phyloP scores from a whole-genome alignment of 2,113 vertebrate species.

The Herpetotheres cachinnans region DNA sequence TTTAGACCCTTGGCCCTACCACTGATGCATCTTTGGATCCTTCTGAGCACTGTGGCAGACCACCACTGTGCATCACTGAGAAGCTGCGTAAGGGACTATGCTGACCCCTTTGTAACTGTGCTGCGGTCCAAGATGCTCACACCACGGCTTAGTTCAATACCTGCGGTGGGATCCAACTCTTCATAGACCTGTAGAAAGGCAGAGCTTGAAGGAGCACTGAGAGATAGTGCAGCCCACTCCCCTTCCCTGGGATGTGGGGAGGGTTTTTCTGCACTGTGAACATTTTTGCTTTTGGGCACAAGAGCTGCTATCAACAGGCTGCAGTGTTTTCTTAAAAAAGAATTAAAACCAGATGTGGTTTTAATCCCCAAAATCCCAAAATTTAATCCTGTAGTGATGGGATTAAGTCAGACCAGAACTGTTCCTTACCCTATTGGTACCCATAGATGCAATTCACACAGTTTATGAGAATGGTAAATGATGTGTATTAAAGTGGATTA shows the following conservation, averaged over 20 bases:
- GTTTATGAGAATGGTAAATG: not conserved
- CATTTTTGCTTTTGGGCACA: not conserved
- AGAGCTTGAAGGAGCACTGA: not conserved
- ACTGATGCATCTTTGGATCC: not conserved
- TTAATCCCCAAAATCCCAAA: no score
- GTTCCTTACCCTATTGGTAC: not conserved
- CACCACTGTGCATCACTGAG: not conserved
- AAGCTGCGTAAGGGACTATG: fast-evolving
- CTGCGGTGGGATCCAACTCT: not conserved
- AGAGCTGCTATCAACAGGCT: not conserved
- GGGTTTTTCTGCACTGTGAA: not conserved
- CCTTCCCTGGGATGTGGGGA: not conserved
- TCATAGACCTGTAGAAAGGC: not conserved
- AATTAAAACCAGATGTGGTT: no score
- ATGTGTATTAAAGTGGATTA: not conserved
- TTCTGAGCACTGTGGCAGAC: not conserved
- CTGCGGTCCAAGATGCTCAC: not conserved
- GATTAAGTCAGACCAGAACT: not conserved
- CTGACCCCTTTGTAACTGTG: not conserved
- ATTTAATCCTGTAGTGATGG: not conserved
- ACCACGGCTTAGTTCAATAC: not conserved
- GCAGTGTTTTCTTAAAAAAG: not conserved
- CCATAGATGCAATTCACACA: not conserved
- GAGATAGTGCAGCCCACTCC: not conserved
- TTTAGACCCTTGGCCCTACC: not conserved